Evolutionary conservation across 1,140 invertebrate genomes (phyloP), one percentile per base, ranked within the genome.

Genomic region (Mercenaria mercenaria): DNA sequence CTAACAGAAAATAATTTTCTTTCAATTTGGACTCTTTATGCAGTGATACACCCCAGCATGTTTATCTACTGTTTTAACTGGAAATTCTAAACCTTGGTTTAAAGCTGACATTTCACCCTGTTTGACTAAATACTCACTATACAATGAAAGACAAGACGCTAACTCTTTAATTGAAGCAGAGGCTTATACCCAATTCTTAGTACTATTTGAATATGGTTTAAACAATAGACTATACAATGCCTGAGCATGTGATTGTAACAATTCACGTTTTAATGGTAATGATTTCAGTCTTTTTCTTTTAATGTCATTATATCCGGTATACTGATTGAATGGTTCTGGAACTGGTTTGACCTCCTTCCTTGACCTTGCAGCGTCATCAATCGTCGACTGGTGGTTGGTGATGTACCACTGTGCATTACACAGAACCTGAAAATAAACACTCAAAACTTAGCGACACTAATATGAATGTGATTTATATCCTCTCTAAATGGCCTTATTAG

Each of bases 351-450:
- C 72, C 41, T 76, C n/a, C 43, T 76, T 43, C 11, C 23, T 76
- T n/a, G 15, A 15, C 37, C 3, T 6, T 26, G 72, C 72, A 34
- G 72, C 43, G 20, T 76, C 72, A 50, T 76, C 43, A 26, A 76
- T 76, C 3, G 72, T 76, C n/a, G 37, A 43, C 15, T 76, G 72
- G 26, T 76, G 72, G 43, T 76, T 76, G n/a, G 72, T 76, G 10
- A 76, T 43, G n/a, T 76, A 76, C 72, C 72, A 76, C n/a, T 43
- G 43, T n/a, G 72, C 26, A 76, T 76, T 76, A 32, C 11, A 32
- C 3, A 69, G 4, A 39, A 69, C 67, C 67, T 69, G 37, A 69
- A 69, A 69, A 20, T 32, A 26, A 47, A 47, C 43, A 47, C 6
- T 47, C n/a, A n/a, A n/a, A n/a, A n/a, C n/a, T n/a, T n/a, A n/a